Percentiles rank a stretch among this genome's conserved stretches.
phyloP scores from a whole-genome alignment of 1,140 invertebrate genomes.

The Oncopeltus fasciatus region DNA sequence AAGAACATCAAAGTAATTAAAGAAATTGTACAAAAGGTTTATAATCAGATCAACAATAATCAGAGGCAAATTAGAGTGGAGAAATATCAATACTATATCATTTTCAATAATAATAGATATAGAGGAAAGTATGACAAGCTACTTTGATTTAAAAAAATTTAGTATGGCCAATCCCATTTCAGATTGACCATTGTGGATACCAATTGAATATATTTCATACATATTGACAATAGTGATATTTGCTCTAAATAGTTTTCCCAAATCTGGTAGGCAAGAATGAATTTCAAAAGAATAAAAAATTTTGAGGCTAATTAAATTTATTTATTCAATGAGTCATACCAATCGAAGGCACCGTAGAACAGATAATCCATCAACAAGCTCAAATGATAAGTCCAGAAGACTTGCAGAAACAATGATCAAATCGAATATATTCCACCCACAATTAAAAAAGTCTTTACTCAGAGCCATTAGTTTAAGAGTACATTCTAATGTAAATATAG shows the following conservation, averaged over 20 bases:
- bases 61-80: too few relatives aligned
- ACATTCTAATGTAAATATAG: constrained; percentile 94
- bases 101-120: too few relatives aligned
- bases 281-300: neutral
- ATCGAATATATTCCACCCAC: constrained; percentile 98
- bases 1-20: too few relatives aligned
- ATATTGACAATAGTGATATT: neutral
- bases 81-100: too few relatives aligned
- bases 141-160: too few relatives aligned
- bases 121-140: too few relatives aligned
- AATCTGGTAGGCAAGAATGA: constrained; percentile 1
- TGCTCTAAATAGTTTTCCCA: neutral
- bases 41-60: too few relatives aligned
- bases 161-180: too few relatives aligned
- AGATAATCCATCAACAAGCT: constrained; percentile 86
- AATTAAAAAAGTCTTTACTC: constrained; percentile 95
- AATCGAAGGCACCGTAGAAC: constrained; percentile 94
- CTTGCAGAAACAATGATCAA: constrained; percentile 94
- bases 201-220: neutral
- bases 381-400: constrained; percentile 78
- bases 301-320: constrained; percentile 6
- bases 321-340: constrained; percentile 46
- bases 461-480: constrained; percentile 87
- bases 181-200: neutral
- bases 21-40: too few relatives aligned